Percentiles rank a stretch among this genome's conserved stretches.
Evolutionary conservation across 2,113 vertebrate genomes (phyloP).

Genomic region (Kryptolebias marmoratus): DNA sequence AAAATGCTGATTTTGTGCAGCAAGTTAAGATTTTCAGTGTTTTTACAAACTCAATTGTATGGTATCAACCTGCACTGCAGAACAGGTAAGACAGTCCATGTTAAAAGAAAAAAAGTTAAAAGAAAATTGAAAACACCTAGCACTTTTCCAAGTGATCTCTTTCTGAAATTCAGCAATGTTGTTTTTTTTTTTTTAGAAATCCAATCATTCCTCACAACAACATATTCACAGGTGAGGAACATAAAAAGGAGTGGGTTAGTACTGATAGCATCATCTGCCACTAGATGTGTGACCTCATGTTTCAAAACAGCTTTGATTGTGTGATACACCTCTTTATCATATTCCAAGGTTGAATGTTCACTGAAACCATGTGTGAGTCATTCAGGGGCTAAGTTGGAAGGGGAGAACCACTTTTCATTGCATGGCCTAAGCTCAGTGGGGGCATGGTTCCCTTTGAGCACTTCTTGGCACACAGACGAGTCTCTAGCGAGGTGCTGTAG

Average conservation of each 20-base stretch:
- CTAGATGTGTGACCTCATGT: constrained; percentile 74
- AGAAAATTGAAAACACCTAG: constrained; percentile 83
- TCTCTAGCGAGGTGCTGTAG: constrained; percentile 77
- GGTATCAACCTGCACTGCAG: constrained; percentile 72
- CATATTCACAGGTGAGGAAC: constrained; percentile 78
- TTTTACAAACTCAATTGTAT: constrained; percentile 78
- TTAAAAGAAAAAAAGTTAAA: constrained; percentile 72
- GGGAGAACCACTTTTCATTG: constrained; percentile 80
- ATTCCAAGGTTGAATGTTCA: constrained; percentile 10
- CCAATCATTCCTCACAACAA: constrained; percentile 81
- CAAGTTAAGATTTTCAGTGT: constrained; percentile 29
- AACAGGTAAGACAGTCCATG: constrained; percentile 73
- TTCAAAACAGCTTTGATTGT: constrained; percentile 57
- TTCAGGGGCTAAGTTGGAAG: constrained; percentile 78
- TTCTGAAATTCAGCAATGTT: constrained; percentile 80
- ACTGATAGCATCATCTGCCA: constrained; percentile 75
- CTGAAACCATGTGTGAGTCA: constrained; percentile 74
- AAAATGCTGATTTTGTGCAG: neutral
- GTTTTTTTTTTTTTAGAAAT: constrained; percentile 82
- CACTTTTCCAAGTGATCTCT: constrained; percentile 83
- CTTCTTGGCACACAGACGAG: constrained; percentile 58
- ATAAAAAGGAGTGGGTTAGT: constrained; percentile 75
- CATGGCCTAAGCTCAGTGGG: constrained; percentile 74
- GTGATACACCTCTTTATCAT: constrained; percentile 75
- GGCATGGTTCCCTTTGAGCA: constrained; percentile 79